Base-by-base conservation (phyloP, 2,113 vertebrate species). In the Dromas ardeola region DNA sequence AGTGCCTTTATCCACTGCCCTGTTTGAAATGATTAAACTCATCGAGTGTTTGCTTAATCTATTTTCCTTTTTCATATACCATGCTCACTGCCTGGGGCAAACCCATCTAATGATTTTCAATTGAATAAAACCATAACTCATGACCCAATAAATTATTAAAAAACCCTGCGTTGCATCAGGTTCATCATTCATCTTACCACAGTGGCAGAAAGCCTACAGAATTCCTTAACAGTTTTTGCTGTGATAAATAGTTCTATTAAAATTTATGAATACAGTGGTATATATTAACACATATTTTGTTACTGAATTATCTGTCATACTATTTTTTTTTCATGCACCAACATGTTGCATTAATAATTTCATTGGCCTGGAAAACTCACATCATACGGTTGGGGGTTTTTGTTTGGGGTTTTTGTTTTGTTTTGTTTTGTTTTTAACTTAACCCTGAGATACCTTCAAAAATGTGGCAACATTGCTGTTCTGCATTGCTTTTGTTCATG, bases 91-190 rank as follows among this genome's bases (percentile, higher is more conserved):
- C 98, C 98, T 93, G 78, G 94, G 97, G 98, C 97, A 98, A 98
- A 92, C 95, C 95, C 95, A 97, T 98, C 92, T 98, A 98, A 98
- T 98, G 98, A 98, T 98, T 98, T 98, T 98, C 98, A 98, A 95
- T 98, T 98, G 97, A 98, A 97, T 97, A 98, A 98, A 98, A 97
- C 97, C 97, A 98, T 98, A 98, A 98, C 97, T 98, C 97, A 98
- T 98, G 98, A 98, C 91, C 97, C 95, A 98, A 97, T 98, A 98
- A 98, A 98, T 98, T 98, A 98, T 98, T 98, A 98, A 98, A 87
- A 93, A 97, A 85, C 59, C 82, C 87, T 88, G 81, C 18, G 19
- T 96, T 96, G 71, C 90, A 95, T 98, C 86, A 95, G 91, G 97
- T 97, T 97, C 96, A 97, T 98, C 97, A 97, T 98, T 97, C 96